phyloP scores from a whole-genome alignment of 2,113 vertebrate genomes.

The Xyliphius kryptos region DNA sequence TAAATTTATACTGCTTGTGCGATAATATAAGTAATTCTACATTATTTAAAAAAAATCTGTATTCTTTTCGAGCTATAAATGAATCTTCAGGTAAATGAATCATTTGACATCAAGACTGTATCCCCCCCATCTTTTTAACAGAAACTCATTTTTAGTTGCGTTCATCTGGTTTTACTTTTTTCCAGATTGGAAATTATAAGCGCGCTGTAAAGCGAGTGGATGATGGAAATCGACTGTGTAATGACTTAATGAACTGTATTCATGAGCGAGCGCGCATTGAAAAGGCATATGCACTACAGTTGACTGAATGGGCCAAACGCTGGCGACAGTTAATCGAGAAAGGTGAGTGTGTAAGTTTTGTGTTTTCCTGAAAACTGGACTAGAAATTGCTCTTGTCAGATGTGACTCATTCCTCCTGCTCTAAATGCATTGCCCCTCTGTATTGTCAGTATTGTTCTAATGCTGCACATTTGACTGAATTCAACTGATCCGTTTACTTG shows the following conservation, averaged over 20 bases:
- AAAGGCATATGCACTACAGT: constrained; percentile 87
- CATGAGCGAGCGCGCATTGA: constrained; percentile 93
- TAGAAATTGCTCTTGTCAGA: background rate
- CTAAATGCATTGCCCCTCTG: background rate
- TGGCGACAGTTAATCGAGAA: constrained; percentile 87
- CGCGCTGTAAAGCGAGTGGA: constrained; percentile 88
- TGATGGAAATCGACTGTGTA: constrained; percentile 87
- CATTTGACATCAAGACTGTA: too few species aligned
- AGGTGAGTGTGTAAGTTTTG: background rate
- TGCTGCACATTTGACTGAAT: background rate
- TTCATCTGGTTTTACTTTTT: background rate
- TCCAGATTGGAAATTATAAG: constrained; percentile 93
- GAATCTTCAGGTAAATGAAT: too few species aligned
- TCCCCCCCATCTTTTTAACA: too few species aligned
- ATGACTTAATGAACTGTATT: constrained; percentile 89
- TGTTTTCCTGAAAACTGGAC: background rate
- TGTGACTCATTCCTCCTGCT: background rate
- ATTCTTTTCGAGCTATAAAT: too few species aligned
- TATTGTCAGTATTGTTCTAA: constrained; percentile 4
- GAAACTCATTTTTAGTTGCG: background rate
- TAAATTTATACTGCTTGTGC: too few species aligned
- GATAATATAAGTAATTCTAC: too few species aligned
- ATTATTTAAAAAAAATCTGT: too few species aligned
- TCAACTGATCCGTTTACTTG: background rate
- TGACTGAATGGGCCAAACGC: constrained; percentile 92